These are phyloP conservation scores for Myotis pilosus DNA, from an alignment of 2,797 vertebrate species.

Conservation along the genomic window DNA sequence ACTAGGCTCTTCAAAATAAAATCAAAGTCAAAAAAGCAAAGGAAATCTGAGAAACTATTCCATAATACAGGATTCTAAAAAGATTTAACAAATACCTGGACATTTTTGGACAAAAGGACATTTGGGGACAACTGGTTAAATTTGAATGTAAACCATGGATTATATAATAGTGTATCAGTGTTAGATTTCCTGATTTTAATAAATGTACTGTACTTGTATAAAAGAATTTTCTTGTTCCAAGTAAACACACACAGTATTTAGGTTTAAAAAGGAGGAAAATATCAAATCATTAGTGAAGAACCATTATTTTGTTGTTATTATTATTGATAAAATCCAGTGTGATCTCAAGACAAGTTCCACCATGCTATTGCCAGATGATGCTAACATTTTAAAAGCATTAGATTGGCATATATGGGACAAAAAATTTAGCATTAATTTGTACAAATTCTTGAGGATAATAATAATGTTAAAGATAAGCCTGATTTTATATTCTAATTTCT, in stretches of 20 bases:
- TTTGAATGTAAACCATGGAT: neutral
- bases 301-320: neutral
- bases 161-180: neutral
- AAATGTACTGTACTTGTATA: neutral
- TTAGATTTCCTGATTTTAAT: slow-evolving; percentile 5
- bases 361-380: neutral
- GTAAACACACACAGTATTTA: neutral
- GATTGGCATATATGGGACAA: neutral
- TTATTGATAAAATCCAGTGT: neutral
- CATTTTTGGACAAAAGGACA: neutral
- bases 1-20: neutral
- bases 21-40: neutral
- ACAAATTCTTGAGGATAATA: slow-evolving; percentile 1
- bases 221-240: slow-evolving; percentile 27
- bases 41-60: neutral
- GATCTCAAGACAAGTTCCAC: neutral
- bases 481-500: slow-evolving; percentile 6
- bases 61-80: neutral
- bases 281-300: neutral
- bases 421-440: slow-evolving; percentile 22
- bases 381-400: neutral
- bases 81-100: neutral
- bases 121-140: neutral
- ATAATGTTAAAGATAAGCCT: neutral
- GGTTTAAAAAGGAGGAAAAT: neutral